Evolutionary conservation across 2,797 vertebrate genomes (phyloP).

Genomic region (Typhlichthys subterraneus): DNA sequence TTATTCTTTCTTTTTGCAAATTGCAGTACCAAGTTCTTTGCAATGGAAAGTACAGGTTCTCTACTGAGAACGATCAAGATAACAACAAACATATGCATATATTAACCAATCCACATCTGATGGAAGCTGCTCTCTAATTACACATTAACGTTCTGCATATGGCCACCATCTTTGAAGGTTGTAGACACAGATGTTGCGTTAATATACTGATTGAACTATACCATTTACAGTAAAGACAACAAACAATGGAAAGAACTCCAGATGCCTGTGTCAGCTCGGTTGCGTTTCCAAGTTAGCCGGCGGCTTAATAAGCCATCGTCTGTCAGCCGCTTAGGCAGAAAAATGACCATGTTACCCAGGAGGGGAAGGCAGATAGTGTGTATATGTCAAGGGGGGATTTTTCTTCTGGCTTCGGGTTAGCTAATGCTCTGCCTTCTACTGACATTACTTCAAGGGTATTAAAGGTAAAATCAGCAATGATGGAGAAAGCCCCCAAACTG

Average conservation of each 20-base stretch:
- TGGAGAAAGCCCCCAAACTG: too few relatives aligned
- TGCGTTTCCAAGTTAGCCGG: constrained; percentile 42
- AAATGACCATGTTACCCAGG: constrained; percentile 60
- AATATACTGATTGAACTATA: constrained; percentile 2
- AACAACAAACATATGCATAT: background rate
- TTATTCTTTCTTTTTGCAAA: background rate
- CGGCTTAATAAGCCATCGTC: constrained; percentile 63
- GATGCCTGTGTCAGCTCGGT: constrained; percentile 37
- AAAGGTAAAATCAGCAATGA: too few relatives aligned
- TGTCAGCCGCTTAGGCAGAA: constrained; percentile 59
- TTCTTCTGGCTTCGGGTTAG: constrained; percentile 23
- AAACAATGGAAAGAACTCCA: constrained; percentile 8
- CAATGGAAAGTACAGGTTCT: background rate
- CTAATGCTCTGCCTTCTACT: constrained; percentile 45
- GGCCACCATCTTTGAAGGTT: background rate
- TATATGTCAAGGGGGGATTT: constrained; percentile 45
- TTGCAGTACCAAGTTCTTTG: background rate
- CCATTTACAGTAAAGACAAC: background rate
- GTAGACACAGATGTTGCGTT: constrained; percentile 2
- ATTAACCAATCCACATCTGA: background rate
- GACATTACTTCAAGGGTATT: constrained; percentile 51
- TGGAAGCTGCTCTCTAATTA: background rate
- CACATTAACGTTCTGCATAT: background rate
- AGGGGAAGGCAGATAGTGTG: constrained; percentile 31
- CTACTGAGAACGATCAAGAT: background rate